Evolutionary conservation across 2,888 invertebrate species (phyloP), one percentile per base, ranked within the genome.

Genomic region (Podotricha telesiphe): DNA sequence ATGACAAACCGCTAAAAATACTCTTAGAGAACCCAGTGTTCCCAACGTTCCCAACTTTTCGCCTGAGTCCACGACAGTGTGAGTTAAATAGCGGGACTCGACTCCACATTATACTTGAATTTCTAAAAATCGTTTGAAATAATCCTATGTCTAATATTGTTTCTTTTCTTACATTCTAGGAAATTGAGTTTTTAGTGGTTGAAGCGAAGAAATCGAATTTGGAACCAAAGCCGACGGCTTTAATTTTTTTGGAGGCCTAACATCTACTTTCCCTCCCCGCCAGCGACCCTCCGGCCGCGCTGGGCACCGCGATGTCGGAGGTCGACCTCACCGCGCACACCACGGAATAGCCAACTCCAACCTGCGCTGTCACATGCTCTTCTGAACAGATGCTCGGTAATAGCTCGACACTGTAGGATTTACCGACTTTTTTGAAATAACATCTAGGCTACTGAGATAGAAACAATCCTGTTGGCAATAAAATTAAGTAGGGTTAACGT

Each of bases 201-300:
- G 97, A 97, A 94, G 97, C 97, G 79, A 97, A 97, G 93, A 97
- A 97, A 91, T 97, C 97, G 81, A 97, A 97, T 90, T 94, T 97
- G 91, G 97, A 97, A 93, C 97, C 97, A 81, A 97, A 97, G 93
- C 97, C 97, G 78, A 97, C 97, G 82, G 97, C 97, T 77, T 94
- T 97, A 75, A 97, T 97, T 91, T 97, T 97, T 93, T 93, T 97
- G 93, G 97, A 97, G 94, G 97, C 97, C 95, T 97, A 97, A 96
- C 97, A 96, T 95, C 95, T 96, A 95, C 96, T 96, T 91, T 95
- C 96, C 95, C 96, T 96, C 95, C 96, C 96, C 95, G 95, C 95
- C 95, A 96, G 95, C 94, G 95, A 95, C 93, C 95, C 95, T 72
- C 94, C 94, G 94, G 94, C 94, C 94, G 95, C 94, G 85, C 94